A percentile compares a stretch with the other conserved stretches of the same genome.
Conservation (phyloP, 2,888 invertebrate species). For the Scaptodrosophila latifasciaeformis region DNA sequence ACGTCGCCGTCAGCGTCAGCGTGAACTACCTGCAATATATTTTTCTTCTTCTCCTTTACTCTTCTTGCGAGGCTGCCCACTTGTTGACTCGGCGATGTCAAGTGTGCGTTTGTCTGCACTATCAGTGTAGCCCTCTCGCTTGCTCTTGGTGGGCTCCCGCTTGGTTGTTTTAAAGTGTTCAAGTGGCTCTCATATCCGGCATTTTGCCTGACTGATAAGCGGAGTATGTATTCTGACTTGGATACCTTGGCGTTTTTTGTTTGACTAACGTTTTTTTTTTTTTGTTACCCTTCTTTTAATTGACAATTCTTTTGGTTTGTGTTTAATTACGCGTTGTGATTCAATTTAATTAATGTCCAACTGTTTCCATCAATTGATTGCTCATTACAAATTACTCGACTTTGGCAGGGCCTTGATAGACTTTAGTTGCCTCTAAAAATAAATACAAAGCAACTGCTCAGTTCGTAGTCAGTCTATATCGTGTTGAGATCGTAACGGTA, state of each 20-base stretch:
- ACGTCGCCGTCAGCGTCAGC: slow-evolving; percentile 8
- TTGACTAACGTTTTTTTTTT: slow-evolving; percentile 33
- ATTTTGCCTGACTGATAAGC: slow-evolving; percentile 57
- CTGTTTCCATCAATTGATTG: slow-evolving; percentile 24
- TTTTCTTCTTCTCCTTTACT: slow-evolving; percentile 1
- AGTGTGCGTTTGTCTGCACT: slow-evolving; percentile 22
- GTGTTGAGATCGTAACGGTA: no score
- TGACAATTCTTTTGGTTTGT: no score
- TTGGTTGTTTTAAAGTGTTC: slow-evolving; percentile 62
- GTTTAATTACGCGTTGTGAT: slow-evolving; percentile 41
- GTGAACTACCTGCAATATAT: slow-evolving; percentile 41
- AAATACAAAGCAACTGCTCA: no score
- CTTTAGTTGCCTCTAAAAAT: no score
- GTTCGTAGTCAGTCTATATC: no score
- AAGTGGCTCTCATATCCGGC: slow-evolving; percentile 71
- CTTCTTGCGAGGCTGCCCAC: slow-evolving; percentile 23
- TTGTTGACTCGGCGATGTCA: not conserved
- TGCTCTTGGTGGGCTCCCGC: slow-evolving; percentile 31
- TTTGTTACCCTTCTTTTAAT: slow-evolving; percentile 20
- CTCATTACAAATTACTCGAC: no score
- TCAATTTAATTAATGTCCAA: slow-evolving; percentile 32
- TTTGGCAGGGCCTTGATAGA: no score
- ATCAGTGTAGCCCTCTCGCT: slow-evolving; percentile 7
- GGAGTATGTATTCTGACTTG: slow-evolving; percentile 33
- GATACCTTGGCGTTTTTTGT: slow-evolving; percentile 14